phyloP scores from a whole-genome alignment of 1,140 invertebrate species.

The Panagrolaimus sp. region DNA sequence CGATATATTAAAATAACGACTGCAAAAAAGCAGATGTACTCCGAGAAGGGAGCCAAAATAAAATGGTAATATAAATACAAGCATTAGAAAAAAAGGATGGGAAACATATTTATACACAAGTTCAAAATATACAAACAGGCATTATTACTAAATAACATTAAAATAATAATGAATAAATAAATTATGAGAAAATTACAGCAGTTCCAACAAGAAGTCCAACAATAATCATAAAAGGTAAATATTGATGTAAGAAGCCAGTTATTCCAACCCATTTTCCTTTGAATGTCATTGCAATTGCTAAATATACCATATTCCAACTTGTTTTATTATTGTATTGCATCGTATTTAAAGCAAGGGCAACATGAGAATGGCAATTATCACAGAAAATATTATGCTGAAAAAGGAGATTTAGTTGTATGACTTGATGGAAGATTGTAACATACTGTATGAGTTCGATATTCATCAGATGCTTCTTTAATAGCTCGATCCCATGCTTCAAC shows the following conservation, averaged over 20 bases:
- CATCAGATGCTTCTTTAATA: constrained; percentile 81
- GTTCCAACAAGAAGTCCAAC: constrained; percentile 7
- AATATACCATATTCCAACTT: constrained; percentile 57
- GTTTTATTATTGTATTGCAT: constrained; percentile 52
- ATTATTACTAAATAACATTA: constrained; percentile 9
- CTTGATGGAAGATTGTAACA: constrained; percentile 35
- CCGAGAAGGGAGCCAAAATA: constrained; percentile 15
- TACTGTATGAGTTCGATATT: constrained; percentile 85
- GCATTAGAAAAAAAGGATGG: background rate
- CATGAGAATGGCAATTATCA: constrained; percentile 98
- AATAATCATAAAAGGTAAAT: constrained; percentile 39
- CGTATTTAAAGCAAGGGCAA: constrained; percentile 80
- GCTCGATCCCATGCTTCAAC: constrained; percentile 76
- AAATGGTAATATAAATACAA: background rate
- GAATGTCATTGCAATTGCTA: constrained; percentile 32
- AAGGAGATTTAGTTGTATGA: constrained; percentile 42
- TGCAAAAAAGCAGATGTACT: constrained; percentile 21
- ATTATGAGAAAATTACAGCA: constrained; percentile 21
- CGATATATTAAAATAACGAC: background rate
- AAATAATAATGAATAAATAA: background rate
- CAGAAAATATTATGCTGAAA: constrained; percentile 84
- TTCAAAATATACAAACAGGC: background rate
- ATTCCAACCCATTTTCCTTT: constrained; percentile 47
- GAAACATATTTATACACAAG: constrained; percentile 15
- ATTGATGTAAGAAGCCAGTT: constrained; percentile 45